A percentile compares a stretch with the other conserved stretches of the same genome.
Evolutionary conservation across 2,888 invertebrate species (phyloP).

Genomic region (Odontothrips loti): DNA sequence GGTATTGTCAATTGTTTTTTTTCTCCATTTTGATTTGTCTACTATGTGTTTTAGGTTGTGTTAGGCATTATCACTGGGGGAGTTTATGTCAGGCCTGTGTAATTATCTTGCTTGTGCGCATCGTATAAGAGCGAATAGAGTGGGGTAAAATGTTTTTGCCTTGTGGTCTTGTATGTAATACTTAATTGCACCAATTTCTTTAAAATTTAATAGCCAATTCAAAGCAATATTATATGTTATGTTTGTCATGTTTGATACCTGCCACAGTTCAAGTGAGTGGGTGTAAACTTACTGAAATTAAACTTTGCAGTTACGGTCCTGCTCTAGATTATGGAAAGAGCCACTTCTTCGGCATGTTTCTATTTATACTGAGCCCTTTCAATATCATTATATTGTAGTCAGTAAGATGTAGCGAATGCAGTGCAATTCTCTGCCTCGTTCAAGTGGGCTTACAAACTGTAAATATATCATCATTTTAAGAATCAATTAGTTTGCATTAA

Average conservation of each 20-base stretch:
- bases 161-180: not conserved
- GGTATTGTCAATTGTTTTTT: slow-evolving; percentile 56
- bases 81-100: not conserved
- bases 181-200: slow-evolving; percentile 2
- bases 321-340: not conserved
- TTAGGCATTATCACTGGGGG: not conserved
- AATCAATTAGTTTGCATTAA: not conserved
- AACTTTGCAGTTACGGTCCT: not conserved
- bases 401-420: not conserved
- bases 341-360: not conserved
- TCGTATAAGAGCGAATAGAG: not conserved
- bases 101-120: not conserved
- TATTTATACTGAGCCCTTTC: not conserved
- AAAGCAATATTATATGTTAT: slow-evolving; percentile 1
- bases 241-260: not conserved
- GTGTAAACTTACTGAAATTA: not conserved
- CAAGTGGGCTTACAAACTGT: not conserved
- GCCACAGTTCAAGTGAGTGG: not conserved
- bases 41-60: not conserved
- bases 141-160: not conserved
- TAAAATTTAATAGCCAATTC: not conserved
- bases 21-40: not conserved
- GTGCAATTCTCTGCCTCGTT: not conserved
- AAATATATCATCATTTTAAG: not conserved
- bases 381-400: not conserved